phyloP scores from a whole-genome alignment of 1,140 invertebrate genomes.

The Adelges cooleyi region DNA sequence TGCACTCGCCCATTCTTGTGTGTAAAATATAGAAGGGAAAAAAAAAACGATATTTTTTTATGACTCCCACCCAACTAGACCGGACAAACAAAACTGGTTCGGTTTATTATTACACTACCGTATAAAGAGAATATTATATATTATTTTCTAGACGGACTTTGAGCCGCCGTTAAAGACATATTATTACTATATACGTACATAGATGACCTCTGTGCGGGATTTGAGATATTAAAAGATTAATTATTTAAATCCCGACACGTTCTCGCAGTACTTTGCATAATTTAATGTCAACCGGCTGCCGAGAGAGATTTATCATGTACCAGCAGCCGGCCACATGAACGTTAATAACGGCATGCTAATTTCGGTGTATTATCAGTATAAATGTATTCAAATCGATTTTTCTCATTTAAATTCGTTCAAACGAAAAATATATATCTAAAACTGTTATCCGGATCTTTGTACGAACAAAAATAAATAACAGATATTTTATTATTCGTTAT shows the following conservation, averaged over 20 bases:
- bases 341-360: conserved; percentile 1
- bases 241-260: conserved; percentile 15
- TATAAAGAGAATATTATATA: neutral
- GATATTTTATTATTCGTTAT: too few species aligned
- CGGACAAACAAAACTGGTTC: conserved; percentile 27
- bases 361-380: neutral
- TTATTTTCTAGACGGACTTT: neutral
- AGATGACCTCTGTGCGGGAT: conserved; percentile 13
- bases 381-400: neutral
- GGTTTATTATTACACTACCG: neutral
- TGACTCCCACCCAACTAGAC: conserved; percentile 10
- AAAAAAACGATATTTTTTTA: conserved; percentile 30
- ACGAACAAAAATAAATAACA: too few species aligned
- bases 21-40: neutral
- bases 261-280: conserved; percentile 18
- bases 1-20: neutral
- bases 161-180: neutral
- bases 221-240: conserved; percentile 13
- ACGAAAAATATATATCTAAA: too few species aligned
- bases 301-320: neutral
- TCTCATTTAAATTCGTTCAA: too few species aligned
- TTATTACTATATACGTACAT: neutral
- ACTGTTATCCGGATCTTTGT: too few species aligned
- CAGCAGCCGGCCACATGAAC: neutral
- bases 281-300: conserved; percentile 3